Percentiles rank a stretch among this genome's conserved stretches.
These are phyloP conservation scores for Medauroidea extradentata DNA, from an alignment of 1,140 invertebrate genomes.

Conservation along the genomic window DNA sequence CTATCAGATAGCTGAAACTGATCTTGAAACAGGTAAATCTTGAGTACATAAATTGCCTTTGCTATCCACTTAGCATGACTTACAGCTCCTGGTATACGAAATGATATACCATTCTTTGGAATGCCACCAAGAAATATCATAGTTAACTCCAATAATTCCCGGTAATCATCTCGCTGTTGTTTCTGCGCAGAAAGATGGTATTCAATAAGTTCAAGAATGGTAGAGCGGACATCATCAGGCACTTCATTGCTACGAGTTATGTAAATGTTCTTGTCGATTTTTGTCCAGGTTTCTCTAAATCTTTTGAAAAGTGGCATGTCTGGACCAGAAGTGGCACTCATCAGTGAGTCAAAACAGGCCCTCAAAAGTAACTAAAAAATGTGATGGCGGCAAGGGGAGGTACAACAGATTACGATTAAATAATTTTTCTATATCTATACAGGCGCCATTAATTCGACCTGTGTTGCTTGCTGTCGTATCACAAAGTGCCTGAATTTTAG, in stretches of 20 bases:
- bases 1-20: slow-evolving; percentile 27
- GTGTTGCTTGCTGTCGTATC: slow-evolving; percentile 30
- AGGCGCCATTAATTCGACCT: slow-evolving; percentile 19
- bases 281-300: too few species aligned
- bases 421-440: background rate
- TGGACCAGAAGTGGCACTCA: slow-evolving; percentile 16
- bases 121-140: slow-evolving; percentile 43
- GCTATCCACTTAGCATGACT: too few species aligned
- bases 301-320: too few species aligned
- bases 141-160: slow-evolving; percentile 38
- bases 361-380: too few species aligned
- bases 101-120: too few species aligned
- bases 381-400: slow-evolving; percentile 15
- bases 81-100: too few species aligned
- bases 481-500: slow-evolving; percentile 22
- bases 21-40: too few species aligned
- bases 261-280: too few species aligned
- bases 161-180: slow-evolving; percentile 37
- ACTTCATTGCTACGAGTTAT: too few species aligned
- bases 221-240: background rate
- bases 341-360: slow-evolving; percentile 13
- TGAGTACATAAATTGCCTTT: too few species aligned
- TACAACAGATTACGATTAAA: slow-evolving; percentile 7
- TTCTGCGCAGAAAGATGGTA: too few species aligned
- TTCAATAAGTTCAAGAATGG: background rate